phyloP scores from a whole-genome alignment of 2,797 vertebrate genomes.

The Aplochiton taeniatus region DNA sequence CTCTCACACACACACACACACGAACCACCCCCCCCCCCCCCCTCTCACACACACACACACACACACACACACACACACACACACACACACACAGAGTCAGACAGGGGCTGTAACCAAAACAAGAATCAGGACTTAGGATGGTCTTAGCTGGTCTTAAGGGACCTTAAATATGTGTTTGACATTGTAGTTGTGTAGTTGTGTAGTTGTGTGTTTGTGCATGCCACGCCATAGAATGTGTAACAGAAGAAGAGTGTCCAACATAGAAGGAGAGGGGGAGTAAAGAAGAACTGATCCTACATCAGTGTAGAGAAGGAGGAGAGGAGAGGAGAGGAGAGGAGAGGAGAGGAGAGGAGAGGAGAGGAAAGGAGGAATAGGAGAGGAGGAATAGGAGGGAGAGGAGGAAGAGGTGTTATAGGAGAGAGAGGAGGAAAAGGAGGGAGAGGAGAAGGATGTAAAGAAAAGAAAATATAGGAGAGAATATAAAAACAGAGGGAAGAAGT shows the following conservation, averaged over 20 bases:
- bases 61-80: conserved; percentile 11
- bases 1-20: conserved; percentile 27
- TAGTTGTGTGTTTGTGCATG: neutral
- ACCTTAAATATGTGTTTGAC: neutral
- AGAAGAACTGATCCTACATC: too few relatives aligned
- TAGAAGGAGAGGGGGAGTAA: too few relatives aligned
- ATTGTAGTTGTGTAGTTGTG: too few relatives aligned
- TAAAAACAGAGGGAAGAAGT: neutral
- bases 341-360: neutral
- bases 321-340: neutral
- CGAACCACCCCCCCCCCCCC: too few relatives aligned
- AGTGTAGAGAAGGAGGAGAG: neutral
- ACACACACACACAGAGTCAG: conserved; percentile 7
- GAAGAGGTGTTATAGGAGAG: neutral
- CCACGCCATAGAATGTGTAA: too few relatives aligned
- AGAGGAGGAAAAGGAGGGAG: neutral
- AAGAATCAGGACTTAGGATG: neutral
- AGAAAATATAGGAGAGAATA: neutral
- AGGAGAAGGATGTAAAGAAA: neutral
- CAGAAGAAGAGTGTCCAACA: too few relatives aligned
- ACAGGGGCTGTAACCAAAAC: conserved; percentile 12
- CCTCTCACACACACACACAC: neutral
- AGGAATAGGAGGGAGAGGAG: neutral
- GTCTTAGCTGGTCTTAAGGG: neutral
- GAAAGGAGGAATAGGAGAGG: neutral